Evolutionary conservation across 2,797 vertebrate genomes (phyloP), one percentile per base, ranked within the genome.

Genomic region (Sebastiscus albofasciatus): DNA sequence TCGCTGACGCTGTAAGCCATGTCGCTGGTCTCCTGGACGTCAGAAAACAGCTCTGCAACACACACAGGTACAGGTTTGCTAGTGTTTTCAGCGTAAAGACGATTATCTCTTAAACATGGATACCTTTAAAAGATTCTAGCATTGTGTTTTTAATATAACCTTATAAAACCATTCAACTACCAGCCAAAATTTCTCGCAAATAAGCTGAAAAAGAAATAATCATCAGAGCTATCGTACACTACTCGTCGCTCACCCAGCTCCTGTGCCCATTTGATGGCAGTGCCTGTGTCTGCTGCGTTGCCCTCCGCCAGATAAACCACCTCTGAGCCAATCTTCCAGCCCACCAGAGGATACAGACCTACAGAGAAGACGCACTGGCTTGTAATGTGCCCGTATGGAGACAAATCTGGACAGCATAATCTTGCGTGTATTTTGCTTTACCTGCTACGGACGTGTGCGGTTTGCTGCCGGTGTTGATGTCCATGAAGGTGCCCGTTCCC

Each of bases 401-500:
- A 70, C 16, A 24, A 20, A 69, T 60, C 5, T 73, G 31, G 10
- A 20, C 29, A 3, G 4, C 8, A 54, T 12, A 6, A 42, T 12
- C 26, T 13, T 2, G 18, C 5, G 20, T 16, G 24, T 26, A 2
- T 36, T 16, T 46, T 4, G 3, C 9, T 52, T 78, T 89, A 98
- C 97, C 97, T 83, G 94, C 91, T 26, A 95, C 10, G 69, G 95
- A 96, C 0, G 96, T 95, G 65, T 98, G 97, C 27, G 96, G 96
- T 81, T 91, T 95, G 80, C 74, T 94, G 77, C 98, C 98, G 2
- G 97, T 99, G 90, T 99, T 98, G 77, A 99, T 97, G 81, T 97
- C 90, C 97, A 99, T 96, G 91, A 99, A 99, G 8, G 97, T 97
- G 39, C 98, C 99, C 0, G 97, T 99, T 86, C 99, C 99, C 97